Conservation (phyloP, 2,888 invertebrate genomes). For the Amorpha juglandis region DNA sequence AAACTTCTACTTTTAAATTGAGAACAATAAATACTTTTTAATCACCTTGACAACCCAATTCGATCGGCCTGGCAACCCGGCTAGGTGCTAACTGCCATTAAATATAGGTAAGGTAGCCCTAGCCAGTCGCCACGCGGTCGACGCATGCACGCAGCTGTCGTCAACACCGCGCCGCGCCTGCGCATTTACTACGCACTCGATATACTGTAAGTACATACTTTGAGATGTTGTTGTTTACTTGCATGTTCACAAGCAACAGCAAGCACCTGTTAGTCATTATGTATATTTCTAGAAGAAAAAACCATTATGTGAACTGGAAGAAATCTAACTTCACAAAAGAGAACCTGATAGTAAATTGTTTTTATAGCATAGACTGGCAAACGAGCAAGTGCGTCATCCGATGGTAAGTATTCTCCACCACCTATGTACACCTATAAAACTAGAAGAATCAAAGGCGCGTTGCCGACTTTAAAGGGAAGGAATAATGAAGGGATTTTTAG, state of each 20-base stretch:
- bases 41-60: conserved; percentile 27
- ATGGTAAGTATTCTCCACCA: too few relatives aligned
- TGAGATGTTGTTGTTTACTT: conserved; percentile 5
- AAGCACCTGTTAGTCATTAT: background rate
- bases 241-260: background rate
- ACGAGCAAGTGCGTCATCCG: too few relatives aligned
- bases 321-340: too few relatives aligned
- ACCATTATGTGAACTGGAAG: too few relatives aligned
- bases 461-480: too few relatives aligned
- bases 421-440: too few relatives aligned
- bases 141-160: conserved; percentile 50
- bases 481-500: too few relatives aligned
- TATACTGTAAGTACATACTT: conserved; percentile 34
- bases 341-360: too few relatives aligned
- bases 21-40: conserved; percentile 6
- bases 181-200: conserved; percentile 29
- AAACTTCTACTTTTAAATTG: background rate
- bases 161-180: conserved; percentile 51
- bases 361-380: too few relatives aligned
- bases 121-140: conserved; percentile 43
- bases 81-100: background rate
- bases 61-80: conserved; percentile 35
- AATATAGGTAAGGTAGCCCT: conserved; percentile 33
- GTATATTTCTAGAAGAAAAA: too few relatives aligned
- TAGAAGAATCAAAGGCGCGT: too few relatives aligned